phyloP scores from a whole-genome alignment of 2,888 invertebrate species.

The Agrypnus murinus region DNA sequence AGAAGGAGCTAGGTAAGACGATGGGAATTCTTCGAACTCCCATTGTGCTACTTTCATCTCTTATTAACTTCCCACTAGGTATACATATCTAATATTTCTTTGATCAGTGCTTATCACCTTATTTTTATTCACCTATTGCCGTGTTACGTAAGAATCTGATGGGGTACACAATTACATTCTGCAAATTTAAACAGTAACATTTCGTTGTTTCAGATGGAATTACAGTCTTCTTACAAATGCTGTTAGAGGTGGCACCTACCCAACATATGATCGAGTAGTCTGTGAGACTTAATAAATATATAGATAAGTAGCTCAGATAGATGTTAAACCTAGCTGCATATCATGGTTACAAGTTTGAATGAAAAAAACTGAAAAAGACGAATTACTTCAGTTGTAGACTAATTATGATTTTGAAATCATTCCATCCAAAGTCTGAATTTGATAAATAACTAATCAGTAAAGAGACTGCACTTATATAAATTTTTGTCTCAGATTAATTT shows the following conservation, averaged over 20 bases:
- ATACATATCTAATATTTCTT: conserved; percentile 46
- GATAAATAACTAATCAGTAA: neutral
- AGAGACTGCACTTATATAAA: conserved; percentile 20
- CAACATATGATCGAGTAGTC: conserved; percentile 81
- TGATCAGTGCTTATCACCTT: conserved; percentile 49
- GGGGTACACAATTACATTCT: conserved; percentile 25
- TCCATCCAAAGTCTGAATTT: neutral
- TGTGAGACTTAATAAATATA: conserved; percentile 20
- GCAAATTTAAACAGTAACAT: conserved; percentile 2
- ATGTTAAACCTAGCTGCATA: conserved; percentile 34
- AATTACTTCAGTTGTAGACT: conserved; percentile 23
- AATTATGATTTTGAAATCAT: conserved; percentile 1
- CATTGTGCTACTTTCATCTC: conserved; percentile 53
- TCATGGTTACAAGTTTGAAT: conserved; percentile 48
- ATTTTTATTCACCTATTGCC: conserved; percentile 47
- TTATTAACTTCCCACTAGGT: conserved; percentile 52
- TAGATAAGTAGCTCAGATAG: conserved; percentile 36
- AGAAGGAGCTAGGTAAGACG: conserved; percentile 54
- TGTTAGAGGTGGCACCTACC: conserved; percentile 93
- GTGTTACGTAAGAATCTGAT: conserved; percentile 41
- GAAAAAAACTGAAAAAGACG: conserved; percentile 1
- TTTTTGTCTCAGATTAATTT: neutral
- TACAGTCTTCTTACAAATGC: conserved; percentile 91
- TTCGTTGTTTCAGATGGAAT: conserved; percentile 82
- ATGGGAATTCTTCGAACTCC: conserved; percentile 52